Evolutionary conservation across 2,888 invertebrate genomes (phyloP).

Genomic region (Quadroppia sp.): DNA sequence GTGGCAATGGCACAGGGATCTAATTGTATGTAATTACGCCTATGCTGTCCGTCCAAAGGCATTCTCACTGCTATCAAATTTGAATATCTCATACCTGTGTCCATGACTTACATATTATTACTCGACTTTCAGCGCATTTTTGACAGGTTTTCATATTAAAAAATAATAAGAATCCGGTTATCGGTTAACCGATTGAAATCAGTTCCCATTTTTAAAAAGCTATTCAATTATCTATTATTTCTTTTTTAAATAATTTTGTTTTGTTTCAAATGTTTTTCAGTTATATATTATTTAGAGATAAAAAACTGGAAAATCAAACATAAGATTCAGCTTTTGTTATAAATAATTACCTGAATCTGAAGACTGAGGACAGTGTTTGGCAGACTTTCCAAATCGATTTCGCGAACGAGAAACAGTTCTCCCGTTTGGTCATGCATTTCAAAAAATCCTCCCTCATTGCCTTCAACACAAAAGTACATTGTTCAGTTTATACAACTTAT

Average conservation of each 20-base stretch:
- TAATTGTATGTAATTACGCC: conserved; percentile 10
- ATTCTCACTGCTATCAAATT: neutral
- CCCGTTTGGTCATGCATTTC: conserved; percentile 70
- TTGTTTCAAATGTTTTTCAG: neutral
- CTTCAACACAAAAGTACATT: conserved; percentile 40
- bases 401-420: conserved; percentile 68
- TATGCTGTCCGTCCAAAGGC: neutral
- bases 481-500: neutral
- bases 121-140: conserved; percentile 7
- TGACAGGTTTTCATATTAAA: neutral
- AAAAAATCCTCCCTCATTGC: conserved; percentile 73
- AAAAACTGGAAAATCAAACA: neutral
- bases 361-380: conserved; percentile 53
- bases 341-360: conserved; percentile 56
- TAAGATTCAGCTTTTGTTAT: neutral
- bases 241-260: neutral
- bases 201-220: neutral
- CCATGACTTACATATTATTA: conserved; percentile 29
- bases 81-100: neutral
- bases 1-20: conserved; percentile 1
- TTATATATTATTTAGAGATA: too few relatives aligned
- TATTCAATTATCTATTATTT: conserved; percentile 17
- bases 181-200: conserved; percentile 17
- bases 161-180: conserved; percentile 22
- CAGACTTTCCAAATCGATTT: conserved; percentile 71